Conservation (phyloP, 2,797 vertebrate species). For the Hemibagrus guttatus region DNA sequence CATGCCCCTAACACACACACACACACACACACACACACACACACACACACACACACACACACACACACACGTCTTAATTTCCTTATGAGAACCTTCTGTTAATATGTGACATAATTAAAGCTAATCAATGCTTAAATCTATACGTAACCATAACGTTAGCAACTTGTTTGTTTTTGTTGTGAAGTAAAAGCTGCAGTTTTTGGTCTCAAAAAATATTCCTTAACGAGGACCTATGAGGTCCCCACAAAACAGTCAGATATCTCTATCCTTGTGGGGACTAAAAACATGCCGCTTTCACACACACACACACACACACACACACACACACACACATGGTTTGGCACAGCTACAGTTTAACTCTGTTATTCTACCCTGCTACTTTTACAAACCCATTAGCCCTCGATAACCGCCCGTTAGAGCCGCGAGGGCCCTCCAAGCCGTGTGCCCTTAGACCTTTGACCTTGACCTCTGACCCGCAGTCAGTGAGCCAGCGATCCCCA, state of each 20-base stretch:
- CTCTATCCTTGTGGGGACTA: background rate
- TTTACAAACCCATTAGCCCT: conserved; percentile 78
- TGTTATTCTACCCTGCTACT: conserved; percentile 54
- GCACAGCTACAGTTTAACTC: conserved; percentile 51
- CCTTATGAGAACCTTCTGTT: background rate
- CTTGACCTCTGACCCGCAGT: conserved; percentile 72
- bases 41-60: background rate
- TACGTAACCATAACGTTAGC: background rate
- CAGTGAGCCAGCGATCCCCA: conserved; percentile 61
- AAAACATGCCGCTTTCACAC: background rate
- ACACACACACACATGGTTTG: background rate
- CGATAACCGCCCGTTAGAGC: conserved; percentile 73
- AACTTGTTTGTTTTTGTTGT: background rate
- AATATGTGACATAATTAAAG: background rate
- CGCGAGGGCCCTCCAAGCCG: conserved; percentile 66
- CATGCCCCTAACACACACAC: background rate
- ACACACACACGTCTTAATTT: background rate
- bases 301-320: conserved; percentile 7
- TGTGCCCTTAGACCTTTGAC: conserved; percentile 77
- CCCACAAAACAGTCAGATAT: background rate
- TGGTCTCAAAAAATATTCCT: background rate
- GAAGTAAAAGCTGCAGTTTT: background rate
- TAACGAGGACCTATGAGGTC: background rate
- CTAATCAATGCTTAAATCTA: background rate
- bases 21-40: conserved; percentile 4